Percentiles rank a stretch among this genome's conserved stretches.
Evolutionary conservation across 2,113 vertebrate genomes (phyloP).

Genomic region (Oxyruncus cristatus): DNA sequence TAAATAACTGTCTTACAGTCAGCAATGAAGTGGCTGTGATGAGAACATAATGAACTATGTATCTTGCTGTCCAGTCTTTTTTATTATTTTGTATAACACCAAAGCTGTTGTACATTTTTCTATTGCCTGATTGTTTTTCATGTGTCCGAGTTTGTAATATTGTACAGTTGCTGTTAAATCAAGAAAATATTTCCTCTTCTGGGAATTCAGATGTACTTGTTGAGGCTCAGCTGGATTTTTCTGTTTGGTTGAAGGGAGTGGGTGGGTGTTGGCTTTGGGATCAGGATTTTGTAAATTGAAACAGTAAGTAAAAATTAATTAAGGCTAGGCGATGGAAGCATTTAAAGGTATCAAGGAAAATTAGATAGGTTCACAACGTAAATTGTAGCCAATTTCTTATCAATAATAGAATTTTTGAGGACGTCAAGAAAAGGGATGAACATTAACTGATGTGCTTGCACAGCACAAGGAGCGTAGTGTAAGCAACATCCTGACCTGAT

Average conservation of each 20-base stretch:
- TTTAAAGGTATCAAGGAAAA: background rate
- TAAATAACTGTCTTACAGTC: constrained; percentile 33
- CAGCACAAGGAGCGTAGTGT: background rate
- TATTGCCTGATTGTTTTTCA: constrained; percentile 76
- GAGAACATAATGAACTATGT: constrained; percentile 54
- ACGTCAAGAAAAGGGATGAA: background rate
- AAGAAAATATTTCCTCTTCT: constrained; percentile 73
- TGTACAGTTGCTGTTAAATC: constrained; percentile 78
- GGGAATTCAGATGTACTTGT: constrained; percentile 70
- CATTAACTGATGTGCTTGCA: constrained; percentile 6
- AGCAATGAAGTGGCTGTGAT: constrained; percentile 55
- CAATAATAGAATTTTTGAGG: background rate
- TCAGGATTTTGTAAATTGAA: constrained; percentile 42
- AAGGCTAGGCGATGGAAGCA: background rate
- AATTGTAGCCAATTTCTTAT: background rate
- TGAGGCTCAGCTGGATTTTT: constrained; percentile 58
- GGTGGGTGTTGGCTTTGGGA: constrained; percentile 21
- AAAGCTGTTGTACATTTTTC: constrained; percentile 84
- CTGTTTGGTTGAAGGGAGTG: background rate
- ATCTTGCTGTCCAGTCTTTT: constrained; percentile 68
- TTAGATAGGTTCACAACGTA: background rate
- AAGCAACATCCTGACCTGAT: background rate
- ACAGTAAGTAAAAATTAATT: background rate
- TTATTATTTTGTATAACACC: constrained; percentile 77
- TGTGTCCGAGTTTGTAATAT: constrained; percentile 77